phyloP scores from a whole-genome alignment of 2,113 vertebrate genomes.

The Conger conger region DNA sequence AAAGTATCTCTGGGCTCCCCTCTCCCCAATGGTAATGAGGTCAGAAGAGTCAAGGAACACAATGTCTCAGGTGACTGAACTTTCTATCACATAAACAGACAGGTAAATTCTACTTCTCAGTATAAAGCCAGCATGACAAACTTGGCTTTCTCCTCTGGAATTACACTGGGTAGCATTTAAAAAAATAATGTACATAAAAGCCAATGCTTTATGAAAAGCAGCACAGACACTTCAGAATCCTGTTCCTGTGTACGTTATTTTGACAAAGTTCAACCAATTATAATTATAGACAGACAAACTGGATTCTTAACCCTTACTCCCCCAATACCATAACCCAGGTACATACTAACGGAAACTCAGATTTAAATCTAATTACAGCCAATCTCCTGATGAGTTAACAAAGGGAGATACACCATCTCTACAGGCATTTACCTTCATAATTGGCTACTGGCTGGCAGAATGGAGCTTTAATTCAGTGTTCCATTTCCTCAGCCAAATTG shows the following conservation, averaged over 20 bases:
- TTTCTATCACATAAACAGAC: slow-evolving; percentile 35
- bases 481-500: slow-evolving; percentile 58
- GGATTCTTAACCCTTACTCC: neutral
- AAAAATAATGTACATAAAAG: neutral
- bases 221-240: neutral
- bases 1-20: slow-evolving; percentile 39
- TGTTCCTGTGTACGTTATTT: neutral
- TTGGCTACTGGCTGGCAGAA: slow-evolving; percentile 56
- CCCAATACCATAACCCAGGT: neutral
- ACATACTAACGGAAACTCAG: slow-evolving; percentile 29
- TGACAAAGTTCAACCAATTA: neutral
- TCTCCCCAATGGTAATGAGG: slow-evolving; percentile 42
- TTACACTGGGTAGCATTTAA: neutral
- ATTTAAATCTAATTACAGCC: slow-evolving; percentile 51
- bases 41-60: slow-evolving; percentile 50
- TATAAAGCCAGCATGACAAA: neutral
- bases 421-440: slow-evolving; percentile 52
- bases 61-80: slow-evolving; percentile 57
- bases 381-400: slow-evolving; percentile 56
- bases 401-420: slow-evolving; percentile 44
- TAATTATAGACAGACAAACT: neutral
- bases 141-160: neutral
- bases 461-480: slow-evolving; percentile 59
- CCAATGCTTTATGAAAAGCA: neutral
- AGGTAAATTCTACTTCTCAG: slow-evolving; percentile 29